Evolutionary conservation across 2,888 invertebrate species (phyloP), one percentile per base, ranked within the genome.

Genomic region (Coronaproctus castanopsis): DNA sequence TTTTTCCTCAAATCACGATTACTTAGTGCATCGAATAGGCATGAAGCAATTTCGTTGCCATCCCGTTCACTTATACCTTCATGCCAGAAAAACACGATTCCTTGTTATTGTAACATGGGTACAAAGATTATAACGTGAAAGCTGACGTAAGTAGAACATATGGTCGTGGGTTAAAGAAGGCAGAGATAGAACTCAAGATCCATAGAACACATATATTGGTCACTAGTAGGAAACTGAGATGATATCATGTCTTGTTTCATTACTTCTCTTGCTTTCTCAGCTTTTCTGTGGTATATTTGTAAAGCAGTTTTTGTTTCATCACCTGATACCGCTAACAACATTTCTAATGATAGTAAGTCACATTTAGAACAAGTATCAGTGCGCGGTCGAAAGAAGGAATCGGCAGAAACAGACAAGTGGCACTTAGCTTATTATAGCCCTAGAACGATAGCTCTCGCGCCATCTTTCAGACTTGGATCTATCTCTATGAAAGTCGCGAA

Each of bases 211-310:
- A 52, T 57, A 53, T 22, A 57, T 52, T 53, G 52, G 53, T 58
- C 58, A 58, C 58, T 58, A 53, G 58, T 58, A 54, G 58, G 58
- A 53, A 58, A 51, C 57, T 57, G 57, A 57, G 51, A 57, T 24
- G 51, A 57, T 50, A 51, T 51, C 51, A 23, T 58, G 58, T 54
- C n/a, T n/a, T n/a, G n/a, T 58, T 58, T 58, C 58, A 58, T 58
- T 58, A 54, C 53, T 58, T 54, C 53, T 54, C 58, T 58, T 58
- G 54, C 58, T 58, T 54, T 58, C 54, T 58, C 58, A 58, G 58
- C 53, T 58, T 58, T 58, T 58, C 48, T 48, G 57, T 57, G 57
- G 53, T 52, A 21, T 54, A 58, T 52, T 58, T 58, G 19, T 54
- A 58, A 58, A 21, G 51, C 51, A 53, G 53, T 52, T 58, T 58